These are phyloP conservation scores for Lordiphosa mommai DNA, from an alignment of 1,140 invertebrate genomes.

Conservation along the genomic window DNA sequence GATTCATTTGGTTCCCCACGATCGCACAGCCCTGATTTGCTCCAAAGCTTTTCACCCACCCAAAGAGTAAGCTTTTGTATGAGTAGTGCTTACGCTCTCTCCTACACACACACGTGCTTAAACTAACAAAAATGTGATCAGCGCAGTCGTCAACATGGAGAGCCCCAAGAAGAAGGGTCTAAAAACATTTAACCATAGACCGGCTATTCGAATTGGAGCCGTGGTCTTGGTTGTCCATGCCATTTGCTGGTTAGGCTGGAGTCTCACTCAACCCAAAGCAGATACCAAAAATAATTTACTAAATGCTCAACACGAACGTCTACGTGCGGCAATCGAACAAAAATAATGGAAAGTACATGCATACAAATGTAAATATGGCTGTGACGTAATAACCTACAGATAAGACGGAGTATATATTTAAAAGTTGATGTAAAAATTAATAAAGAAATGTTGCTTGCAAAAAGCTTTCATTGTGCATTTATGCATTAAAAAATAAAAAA, in stretches of 20 bases:
- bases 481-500: not conserved
- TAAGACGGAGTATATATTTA: not conserved
- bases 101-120: constrained; percentile 6
- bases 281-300: constrained; percentile 17
- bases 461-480: constrained; percentile 3
- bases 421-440: not conserved
- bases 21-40: constrained; percentile 15
- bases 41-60: constrained; percentile 8
- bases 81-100: not conserved
- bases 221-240: constrained; percentile 54
- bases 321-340: constrained; percentile 29
- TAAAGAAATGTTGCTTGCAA: not conserved
- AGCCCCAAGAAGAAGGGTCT: constrained; percentile 22
- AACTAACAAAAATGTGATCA: constrained; percentile 8
- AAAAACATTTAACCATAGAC: constrained; percentile 25
- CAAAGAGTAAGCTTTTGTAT: constrained; percentile 7
- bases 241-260: constrained; percentile 54
- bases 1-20: not conserved
- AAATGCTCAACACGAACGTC: constrained; percentile 32
- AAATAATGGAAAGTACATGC: constrained; percentile 17
- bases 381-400: not conserved
- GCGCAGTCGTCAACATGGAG: constrained; percentile 35
- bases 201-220: constrained; percentile 49
- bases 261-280: constrained; percentile 21
- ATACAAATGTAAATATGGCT: not conserved